phyloP scores from a whole-genome alignment of 2,113 vertebrate genomes.

The Egretta garzetta region DNA sequence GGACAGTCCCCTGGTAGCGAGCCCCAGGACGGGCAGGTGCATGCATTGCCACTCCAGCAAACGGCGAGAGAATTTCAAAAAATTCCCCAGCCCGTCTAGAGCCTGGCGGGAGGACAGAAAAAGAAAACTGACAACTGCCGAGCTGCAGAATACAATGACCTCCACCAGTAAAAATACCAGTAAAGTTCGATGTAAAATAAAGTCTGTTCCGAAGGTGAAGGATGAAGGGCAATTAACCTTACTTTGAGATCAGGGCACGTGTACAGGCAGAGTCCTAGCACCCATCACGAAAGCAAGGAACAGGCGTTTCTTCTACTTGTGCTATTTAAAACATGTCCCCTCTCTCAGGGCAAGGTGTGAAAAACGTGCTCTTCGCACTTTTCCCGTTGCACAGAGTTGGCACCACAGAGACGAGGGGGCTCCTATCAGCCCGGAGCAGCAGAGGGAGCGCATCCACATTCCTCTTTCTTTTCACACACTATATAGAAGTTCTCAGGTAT shows the following conservation, averaged over 20 bases:
- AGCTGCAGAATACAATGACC: neutral
- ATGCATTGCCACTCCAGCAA: neutral
- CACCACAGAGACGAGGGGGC: neutral
- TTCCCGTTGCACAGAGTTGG: neutral
- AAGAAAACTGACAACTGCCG: neutral
- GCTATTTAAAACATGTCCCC: neutral
- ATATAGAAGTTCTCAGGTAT: neutral
- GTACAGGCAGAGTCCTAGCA: neutral
- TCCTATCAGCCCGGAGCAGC: neutral
- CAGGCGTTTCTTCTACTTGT: neutral
- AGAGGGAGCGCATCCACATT: neutral
- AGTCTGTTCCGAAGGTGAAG: neutral
- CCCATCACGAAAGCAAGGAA: neutral
- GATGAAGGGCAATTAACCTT: neutral
- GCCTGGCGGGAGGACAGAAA: neutral
- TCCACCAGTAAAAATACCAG: neutral
- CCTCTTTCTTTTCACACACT: neutral
- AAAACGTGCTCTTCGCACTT: neutral
- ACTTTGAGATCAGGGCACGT: fast-evolving
- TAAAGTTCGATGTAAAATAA: neutral
- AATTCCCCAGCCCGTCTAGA: neutral
- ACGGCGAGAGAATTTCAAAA: fast-evolving
- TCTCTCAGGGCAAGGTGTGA: neutral
- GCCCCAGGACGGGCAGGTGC: neutral
- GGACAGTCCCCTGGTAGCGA: neutral